Conservation (phyloP, 2,797 vertebrate species). For the Triplophysa yarkandensis region DNA sequence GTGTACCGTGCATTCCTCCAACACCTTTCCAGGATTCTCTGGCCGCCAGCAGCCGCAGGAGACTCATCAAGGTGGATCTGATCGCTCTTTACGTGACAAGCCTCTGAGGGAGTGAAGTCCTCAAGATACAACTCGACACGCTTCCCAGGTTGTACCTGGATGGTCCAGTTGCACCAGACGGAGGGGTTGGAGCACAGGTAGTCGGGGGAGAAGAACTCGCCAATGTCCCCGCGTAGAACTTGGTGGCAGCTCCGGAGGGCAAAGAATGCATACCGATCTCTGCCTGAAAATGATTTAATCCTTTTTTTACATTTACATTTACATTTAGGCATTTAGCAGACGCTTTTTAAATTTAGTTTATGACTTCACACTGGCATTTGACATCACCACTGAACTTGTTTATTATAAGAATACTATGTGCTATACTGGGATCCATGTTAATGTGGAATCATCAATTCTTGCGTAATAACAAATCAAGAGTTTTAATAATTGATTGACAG, state of each 20-base stretch:
- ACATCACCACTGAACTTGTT: no score
- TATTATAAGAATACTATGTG: no score
- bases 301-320: no score
- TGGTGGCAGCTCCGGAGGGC: conserved; percentile 78
- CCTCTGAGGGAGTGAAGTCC: conserved; percentile 67
- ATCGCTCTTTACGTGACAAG: conserved; percentile 73
- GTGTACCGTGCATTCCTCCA: conserved; percentile 70
- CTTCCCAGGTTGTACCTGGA: conserved; percentile 67
- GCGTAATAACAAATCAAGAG: not conserved
- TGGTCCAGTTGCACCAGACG: conserved; percentile 83
- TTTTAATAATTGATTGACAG: not conserved
- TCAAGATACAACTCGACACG: conserved; percentile 73
- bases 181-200: conserved; percentile 77
- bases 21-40: conserved; percentile 71
- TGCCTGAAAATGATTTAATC: not conserved
- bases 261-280: conserved; percentile 65
- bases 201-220: conserved; percentile 78
- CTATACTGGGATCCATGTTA: no score
- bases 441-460: no score
- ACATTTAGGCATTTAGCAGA: no score
- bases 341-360: no score
- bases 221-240: conserved; percentile 55
- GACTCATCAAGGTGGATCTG: conserved; percentile 77
- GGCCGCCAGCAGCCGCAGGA: not conserved
- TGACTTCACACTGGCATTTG: no score